Conservation (phyloP, 2,113 vertebrate species). For the Propithecus coquereli region DNA sequence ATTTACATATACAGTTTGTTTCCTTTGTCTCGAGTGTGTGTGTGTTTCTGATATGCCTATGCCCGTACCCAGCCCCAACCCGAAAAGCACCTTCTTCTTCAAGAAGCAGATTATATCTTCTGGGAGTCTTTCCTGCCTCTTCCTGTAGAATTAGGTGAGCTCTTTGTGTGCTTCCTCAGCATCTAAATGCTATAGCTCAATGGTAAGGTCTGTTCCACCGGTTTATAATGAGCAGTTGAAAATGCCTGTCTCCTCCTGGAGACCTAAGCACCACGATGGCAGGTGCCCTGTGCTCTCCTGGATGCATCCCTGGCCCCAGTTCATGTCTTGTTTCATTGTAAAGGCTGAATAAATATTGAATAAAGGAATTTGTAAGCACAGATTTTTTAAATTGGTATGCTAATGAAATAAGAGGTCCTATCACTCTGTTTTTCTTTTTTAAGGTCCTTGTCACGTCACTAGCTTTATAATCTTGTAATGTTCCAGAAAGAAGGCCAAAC, state of each 20-base stretch:
- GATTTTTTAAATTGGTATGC: background rate
- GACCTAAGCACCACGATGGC: background rate
- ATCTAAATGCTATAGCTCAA: too few relatives aligned
- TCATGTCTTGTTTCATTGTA: background rate
- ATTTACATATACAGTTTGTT: background rate
- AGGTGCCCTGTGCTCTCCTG: background rate
- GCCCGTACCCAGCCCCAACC: background rate
- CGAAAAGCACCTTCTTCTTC: background rate
- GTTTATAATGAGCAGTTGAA: background rate
- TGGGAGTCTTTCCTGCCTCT: background rate
- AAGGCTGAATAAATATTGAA: background rate
- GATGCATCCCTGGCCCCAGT: background rate
- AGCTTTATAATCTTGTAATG: background rate
- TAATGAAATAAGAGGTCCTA: background rate
- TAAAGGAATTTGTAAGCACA: background rate
- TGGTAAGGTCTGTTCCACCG: too few relatives aligned
- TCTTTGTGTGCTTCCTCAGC: background rate
- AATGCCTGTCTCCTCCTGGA: background rate
- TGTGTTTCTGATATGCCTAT: background rate
- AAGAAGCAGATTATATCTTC: background rate
- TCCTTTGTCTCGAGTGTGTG: background rate
- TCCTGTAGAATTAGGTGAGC: background rate
- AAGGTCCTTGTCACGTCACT: background rate
- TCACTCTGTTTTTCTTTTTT: background rate
- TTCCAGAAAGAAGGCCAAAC: background rate